Conservation (phyloP, 2,113 vertebrate species). For the Pomatorhinus ruficollis region DNA sequence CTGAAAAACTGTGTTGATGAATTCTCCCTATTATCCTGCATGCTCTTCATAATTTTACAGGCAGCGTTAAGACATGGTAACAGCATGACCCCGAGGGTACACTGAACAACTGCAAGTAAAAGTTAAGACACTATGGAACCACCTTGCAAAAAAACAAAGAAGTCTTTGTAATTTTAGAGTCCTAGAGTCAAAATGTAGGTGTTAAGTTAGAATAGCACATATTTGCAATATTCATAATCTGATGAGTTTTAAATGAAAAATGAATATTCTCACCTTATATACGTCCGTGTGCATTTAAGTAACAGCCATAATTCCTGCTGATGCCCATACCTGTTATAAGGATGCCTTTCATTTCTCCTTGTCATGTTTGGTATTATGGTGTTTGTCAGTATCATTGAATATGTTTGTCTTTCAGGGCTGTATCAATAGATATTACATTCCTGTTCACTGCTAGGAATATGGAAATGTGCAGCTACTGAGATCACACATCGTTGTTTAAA, state of each 20-base stretch:
- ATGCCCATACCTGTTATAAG: not conserved
- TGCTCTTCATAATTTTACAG: not conserved
- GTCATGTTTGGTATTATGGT: not conserved
- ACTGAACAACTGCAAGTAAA: not conserved
- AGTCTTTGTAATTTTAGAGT: not conserved
- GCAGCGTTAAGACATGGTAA: not conserved
- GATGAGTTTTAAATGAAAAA: not conserved
- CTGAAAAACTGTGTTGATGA: not conserved
- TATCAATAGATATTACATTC: not conserved
- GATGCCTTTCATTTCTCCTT: not conserved
- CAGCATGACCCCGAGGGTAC: not conserved
- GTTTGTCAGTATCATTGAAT: not conserved
- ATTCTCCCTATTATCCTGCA: not conserved
- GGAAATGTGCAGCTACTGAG: not conserved
- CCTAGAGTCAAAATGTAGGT: not conserved
- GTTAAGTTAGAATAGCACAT: not conserved
- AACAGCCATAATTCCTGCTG: not conserved
- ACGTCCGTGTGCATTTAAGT: not conserved
- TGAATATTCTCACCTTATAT: not conserved
- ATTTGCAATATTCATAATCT: not conserved
- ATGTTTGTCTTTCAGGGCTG: not conserved
- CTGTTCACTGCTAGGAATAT: not conserved
- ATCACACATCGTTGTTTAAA: not conserved
- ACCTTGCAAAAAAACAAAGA: not conserved
- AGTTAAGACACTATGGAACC: not conserved